Percentiles rank a stretch among this genome's conserved stretches.
Evolutionary conservation across 2,888 invertebrate genomes (phyloP).

Genomic region (Hirtodrosophila histrioides): DNA sequence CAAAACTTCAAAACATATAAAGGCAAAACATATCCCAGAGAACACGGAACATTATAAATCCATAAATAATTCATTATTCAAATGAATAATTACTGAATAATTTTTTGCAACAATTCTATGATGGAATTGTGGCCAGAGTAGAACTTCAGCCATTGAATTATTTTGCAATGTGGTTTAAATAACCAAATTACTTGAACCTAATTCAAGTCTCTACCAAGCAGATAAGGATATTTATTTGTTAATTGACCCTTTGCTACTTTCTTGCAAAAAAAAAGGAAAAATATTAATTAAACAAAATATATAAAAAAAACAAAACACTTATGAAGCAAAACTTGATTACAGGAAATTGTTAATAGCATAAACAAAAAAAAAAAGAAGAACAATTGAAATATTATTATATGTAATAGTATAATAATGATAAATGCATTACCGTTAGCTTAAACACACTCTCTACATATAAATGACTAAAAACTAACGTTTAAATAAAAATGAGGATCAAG

Average conservation of each 20-base stretch:
- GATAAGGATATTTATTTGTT: slow-evolving; percentile 6
- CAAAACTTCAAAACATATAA: slow-evolving; percentile 58
- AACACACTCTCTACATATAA: slow-evolving; percentile 48
- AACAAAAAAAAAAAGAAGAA: slow-evolving; percentile 20
- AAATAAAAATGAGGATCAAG: slow-evolving; percentile 61
- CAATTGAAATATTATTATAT: slow-evolving; percentile 9
- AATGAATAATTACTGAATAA: slow-evolving; percentile 36
- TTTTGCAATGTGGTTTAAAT: slow-evolving; percentile 5
- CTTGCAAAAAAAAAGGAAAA: slow-evolving; percentile 28
- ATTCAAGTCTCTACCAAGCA: slow-evolving; percentile 5
- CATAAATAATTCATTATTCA: slow-evolving; percentile 33
- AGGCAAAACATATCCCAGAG: slow-evolving; percentile 65
- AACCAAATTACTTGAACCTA: background rate
- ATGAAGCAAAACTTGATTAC: slow-evolving; percentile 81
- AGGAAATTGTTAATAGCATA: slow-evolving; percentile 78
- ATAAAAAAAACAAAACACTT: slow-evolving; percentile 54
- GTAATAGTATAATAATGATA: slow-evolving; percentile 29
- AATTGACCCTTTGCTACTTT: slow-evolving; percentile 13
- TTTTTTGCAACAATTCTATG: slow-evolving; percentile 34
- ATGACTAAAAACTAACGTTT: slow-evolving; percentile 32
- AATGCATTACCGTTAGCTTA: slow-evolving; percentile 56
- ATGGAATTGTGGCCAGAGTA: slow-evolving; percentile 12
- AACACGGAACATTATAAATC: slow-evolving; percentile 20
- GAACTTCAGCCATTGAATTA: slow-evolving; percentile 11
- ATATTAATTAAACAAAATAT: slow-evolving; percentile 14